phyloP scores from a whole-genome alignment of 2,113 vertebrate species.

The Scomber japonicus region DNA sequence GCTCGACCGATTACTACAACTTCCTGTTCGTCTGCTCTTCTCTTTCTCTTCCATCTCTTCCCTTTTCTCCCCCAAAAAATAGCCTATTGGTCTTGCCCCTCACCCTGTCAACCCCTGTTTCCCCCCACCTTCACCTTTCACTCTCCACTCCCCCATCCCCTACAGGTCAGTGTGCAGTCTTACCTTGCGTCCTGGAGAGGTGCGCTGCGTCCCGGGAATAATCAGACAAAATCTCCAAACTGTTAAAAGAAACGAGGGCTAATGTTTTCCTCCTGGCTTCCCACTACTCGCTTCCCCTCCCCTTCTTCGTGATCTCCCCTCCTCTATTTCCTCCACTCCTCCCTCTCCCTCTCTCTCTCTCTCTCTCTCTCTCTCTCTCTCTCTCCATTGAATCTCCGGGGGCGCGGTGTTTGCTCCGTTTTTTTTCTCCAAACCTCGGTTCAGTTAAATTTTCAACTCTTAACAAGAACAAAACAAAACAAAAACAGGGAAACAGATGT shows the following conservation, averaged over 20 bases:
- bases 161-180: conserved; percentile 10
- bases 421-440: too few relatives aligned
- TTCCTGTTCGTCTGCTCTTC: conserved; percentile 36
- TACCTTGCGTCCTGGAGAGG: conserved; percentile 53
- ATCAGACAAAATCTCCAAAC: conserved; percentile 5
- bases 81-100: neutral
- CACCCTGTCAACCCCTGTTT: neutral
- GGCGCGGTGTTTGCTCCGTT: neutral
- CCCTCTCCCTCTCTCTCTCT: neutral
- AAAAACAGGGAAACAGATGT: conserved; percentile 4
- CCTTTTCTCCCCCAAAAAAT: neutral
- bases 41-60: conserved; percentile 25
- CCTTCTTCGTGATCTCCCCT: conserved; percentile 26
- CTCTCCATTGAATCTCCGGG: neutral
- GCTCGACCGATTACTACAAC: neutral
- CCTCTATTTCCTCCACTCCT: conserved; percentile 41
- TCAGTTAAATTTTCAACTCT: neutral
- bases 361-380: conserved; percentile 1
- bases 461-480: too few relatives aligned
- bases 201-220: neutral
- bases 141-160: too few relatives aligned
- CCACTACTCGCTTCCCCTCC: conserved; percentile 8
- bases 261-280: conserved; percentile 46
- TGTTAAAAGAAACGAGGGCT: neutral
- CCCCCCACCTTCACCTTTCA: conserved; percentile 6